These are phyloP conservation scores for Allacma fusca DNA, from an alignment of 2,888 invertebrate genomes.

Conservation along the genomic window DNA sequence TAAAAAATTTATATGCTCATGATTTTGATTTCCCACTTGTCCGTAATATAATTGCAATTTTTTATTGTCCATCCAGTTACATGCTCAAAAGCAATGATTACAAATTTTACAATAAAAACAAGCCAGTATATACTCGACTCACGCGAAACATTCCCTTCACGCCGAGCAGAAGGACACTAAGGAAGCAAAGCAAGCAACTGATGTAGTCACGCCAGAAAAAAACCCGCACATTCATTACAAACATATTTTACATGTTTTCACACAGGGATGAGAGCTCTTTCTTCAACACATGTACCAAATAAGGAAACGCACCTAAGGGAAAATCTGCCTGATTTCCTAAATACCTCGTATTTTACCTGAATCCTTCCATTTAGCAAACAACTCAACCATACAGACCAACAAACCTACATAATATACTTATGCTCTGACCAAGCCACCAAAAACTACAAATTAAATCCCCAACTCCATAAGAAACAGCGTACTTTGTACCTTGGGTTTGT, in stretches of 20 bases:
- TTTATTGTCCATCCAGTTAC: no score
- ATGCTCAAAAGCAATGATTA: no score
- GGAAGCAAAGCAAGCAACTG: background rate
- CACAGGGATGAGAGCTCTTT: background rate
- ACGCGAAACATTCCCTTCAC: no score
- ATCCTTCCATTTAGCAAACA: slow-evolving; percentile 1
- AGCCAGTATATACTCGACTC: no score
- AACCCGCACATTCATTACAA: slow-evolving; percentile 31
- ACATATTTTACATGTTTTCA: background rate
- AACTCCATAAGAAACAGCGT: no score
- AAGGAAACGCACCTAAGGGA: background rate
- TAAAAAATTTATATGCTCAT: no score
- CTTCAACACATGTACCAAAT: slow-evolving; percentile 1
- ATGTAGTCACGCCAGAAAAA: slow-evolving; percentile 6
- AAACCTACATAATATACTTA: no score
- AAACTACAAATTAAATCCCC: no score
- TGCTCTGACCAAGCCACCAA: no score
- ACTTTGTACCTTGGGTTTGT: no score
- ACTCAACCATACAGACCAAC: slow-evolving; percentile 11
- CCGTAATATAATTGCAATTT: background rate
- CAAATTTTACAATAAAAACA: no score
- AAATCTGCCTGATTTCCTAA: slow-evolving; percentile 8
- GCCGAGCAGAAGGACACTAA: no score
- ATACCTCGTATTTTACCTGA: background rate
- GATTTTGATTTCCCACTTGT: slow-evolving; percentile 27